These are phyloP conservation scores for Genyomyrus donnyi DNA, from an alignment of 2,113 vertebrate genomes.

Conservation along the genomic window DNA sequence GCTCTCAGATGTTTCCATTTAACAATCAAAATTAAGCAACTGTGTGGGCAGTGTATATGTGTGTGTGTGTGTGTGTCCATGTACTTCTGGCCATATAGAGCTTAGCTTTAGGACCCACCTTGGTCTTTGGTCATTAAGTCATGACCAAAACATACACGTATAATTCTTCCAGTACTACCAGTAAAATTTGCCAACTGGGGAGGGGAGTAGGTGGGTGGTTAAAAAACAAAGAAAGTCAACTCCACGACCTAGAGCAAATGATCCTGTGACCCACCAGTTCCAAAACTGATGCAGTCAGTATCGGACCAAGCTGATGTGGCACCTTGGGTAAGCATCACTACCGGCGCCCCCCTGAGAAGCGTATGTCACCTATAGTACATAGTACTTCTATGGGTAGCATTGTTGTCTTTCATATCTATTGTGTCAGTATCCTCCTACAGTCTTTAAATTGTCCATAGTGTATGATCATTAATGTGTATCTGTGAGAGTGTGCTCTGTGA, in stretches of 20 bases:
- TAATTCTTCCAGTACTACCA: neutral
- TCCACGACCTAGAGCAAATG: neutral
- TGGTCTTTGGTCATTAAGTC: neutral
- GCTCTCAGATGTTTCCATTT: neutral
- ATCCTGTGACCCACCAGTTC: neutral
- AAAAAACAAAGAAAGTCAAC: neutral
- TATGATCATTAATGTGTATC: too few species aligned
- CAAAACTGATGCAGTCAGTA: neutral
- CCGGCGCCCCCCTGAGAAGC: neutral
- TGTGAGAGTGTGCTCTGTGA: neutral
- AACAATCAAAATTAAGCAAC: neutral
- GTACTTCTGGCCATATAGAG: neutral
- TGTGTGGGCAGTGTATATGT: neutral
- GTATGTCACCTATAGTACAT: neutral
- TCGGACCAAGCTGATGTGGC: too few species aligned
- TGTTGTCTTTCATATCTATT: neutral
- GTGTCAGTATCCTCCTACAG: neutral
- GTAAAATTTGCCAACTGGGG: neutral
- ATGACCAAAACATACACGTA: neutral
- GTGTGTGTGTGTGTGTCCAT: neutral
- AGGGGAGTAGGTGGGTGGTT: neutral
- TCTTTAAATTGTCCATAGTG: neutral
- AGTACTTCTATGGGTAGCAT: neutral
- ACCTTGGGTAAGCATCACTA: too few species aligned
- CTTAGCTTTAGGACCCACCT: neutral